A percentile compares a stretch with the other conserved stretches of the same genome.
Conservation (phyloP, 2,888 invertebrate genomes). For the Scelioninae gen. 2 region DNA sequence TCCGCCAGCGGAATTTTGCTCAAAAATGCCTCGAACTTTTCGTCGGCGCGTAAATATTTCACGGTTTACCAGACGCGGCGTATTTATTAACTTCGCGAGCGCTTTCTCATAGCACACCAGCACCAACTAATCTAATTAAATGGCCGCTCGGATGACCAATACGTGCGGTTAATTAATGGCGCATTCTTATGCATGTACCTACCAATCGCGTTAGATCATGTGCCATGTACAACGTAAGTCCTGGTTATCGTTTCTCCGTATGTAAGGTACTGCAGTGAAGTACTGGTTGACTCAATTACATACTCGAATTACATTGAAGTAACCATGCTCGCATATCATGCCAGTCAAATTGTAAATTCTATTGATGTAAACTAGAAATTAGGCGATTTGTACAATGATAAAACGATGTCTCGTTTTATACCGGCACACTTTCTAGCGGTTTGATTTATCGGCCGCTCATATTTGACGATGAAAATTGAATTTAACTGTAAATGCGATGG, state of each 20-base stretch:
- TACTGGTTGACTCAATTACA: conserved; percentile 45
- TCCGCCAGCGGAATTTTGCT: conserved; percentile 41
- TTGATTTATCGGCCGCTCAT: no score
- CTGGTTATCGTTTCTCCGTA: conserved; percentile 64
- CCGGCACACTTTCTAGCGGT: no score
- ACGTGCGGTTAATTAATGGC: conserved; percentile 69
- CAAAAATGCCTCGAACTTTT: conserved; percentile 7
- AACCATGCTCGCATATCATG: conserved; percentile 17
- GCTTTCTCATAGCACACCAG: conserved; percentile 61
- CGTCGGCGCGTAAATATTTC: conserved; percentile 11
- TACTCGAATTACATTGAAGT: conserved; percentile 41
- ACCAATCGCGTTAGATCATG: conserved; percentile 65
- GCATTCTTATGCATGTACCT: conserved; percentile 68
- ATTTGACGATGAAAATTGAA: no score
- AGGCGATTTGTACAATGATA: background rate
- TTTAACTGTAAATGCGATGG: no score
- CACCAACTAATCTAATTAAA: conserved; percentile 70
- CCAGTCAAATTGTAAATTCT: conserved; percentile 11
- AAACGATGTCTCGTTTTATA: background rate
- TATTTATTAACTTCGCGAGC: conserved; percentile 47
- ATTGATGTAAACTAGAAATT: conserved; percentile 12
- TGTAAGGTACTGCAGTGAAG: conserved; percentile 18
- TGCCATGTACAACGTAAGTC: conserved; percentile 36
- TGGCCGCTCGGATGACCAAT: conserved; percentile 69
- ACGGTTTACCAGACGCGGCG: no score